Evolutionary conservation across 2,888 invertebrate genomes (phyloP).

Genomic region (Lucinisca nassula): DNA sequence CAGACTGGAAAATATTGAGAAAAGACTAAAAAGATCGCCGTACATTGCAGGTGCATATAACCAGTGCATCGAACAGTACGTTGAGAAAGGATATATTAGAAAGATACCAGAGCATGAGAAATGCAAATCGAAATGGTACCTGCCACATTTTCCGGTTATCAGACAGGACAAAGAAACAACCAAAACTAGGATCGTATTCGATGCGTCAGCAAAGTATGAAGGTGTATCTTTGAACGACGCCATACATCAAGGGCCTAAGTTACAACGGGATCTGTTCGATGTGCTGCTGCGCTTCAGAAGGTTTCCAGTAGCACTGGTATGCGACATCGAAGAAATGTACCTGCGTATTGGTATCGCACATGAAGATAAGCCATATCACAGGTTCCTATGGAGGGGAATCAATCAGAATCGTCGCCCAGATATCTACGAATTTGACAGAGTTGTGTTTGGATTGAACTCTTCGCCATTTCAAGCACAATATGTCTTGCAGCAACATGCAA

Average conservation of each 20-base stretch:
- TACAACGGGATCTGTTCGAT: slow-evolving; percentile 66
- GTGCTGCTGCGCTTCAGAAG: slow-evolving; percentile 62
- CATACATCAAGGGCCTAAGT: slow-evolving; percentile 62
- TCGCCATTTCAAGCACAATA: slow-evolving; percentile 66
- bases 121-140: slow-evolving; percentile 45
- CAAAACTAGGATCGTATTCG: slow-evolving; percentile 65
- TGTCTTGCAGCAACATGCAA: slow-evolving; percentile 61
- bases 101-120: slow-evolving; percentile 33
- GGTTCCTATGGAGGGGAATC: neutral
- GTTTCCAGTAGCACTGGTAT: slow-evolving; percentile 52
- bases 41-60: slow-evolving; percentile 37
- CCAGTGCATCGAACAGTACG: slow-evolving; percentile 48
- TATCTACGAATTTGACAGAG: slow-evolving; percentile 48
- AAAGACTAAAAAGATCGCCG: slow-evolving; percentile 36
- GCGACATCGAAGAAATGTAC: slow-evolving; percentile 65
- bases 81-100: slow-evolving; percentile 61
- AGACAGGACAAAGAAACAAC: slow-evolving; percentile 54
- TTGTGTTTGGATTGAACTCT: slow-evolving; percentile 67
- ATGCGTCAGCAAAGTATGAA: slow-evolving; percentile 60
- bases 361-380: slow-evolving; percentile 4
- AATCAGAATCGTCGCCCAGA: slow-evolving; percentile 18
- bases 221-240: slow-evolving; percentile 53
- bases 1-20: slow-evolving; percentile 52
- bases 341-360: slow-evolving; percentile 28
- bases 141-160: slow-evolving; percentile 65